Conservation (phyloP, 2,888 invertebrate genomes). For the Isoperla grammatica region DNA sequence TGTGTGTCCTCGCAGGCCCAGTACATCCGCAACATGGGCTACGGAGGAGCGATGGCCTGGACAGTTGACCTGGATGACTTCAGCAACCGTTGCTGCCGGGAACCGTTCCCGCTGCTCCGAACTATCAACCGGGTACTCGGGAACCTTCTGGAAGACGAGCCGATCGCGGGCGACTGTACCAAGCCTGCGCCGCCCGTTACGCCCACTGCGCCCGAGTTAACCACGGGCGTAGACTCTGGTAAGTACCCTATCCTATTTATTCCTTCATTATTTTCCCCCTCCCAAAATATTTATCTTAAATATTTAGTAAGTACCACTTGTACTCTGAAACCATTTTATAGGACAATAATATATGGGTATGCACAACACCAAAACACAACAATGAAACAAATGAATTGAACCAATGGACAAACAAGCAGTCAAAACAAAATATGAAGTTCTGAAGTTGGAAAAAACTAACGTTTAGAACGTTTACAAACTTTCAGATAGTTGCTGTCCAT, state of each 20-base stretch:
- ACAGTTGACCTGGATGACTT: constrained; percentile 86
- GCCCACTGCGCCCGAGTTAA: constrained; percentile 68
- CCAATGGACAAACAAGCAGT: no score
- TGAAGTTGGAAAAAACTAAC: no score
- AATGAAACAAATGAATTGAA: no score
- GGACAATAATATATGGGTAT: not conserved
- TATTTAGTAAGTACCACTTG: not conserved
- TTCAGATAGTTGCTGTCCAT: no score
- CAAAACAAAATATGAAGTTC: no score
- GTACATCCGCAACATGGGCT: constrained; percentile 65
- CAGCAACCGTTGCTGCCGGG: constrained; percentile 65
- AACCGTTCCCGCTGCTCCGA: constrained; percentile 69
- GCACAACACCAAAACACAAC: no score
- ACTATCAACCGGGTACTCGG: constrained; percentile 74
- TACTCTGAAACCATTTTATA: not conserved
- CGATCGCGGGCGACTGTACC: constrained; percentile 55
- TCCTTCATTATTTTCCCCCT: not conserved
- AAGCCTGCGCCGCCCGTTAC: constrained; percentile 67
- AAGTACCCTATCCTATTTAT: no score
- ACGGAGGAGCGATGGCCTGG: constrained; percentile 82
- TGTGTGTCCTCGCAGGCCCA: constrained; percentile 49
- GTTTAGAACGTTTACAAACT: no score
- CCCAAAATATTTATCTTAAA: not conserved
- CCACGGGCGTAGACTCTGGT: constrained; percentile 59
- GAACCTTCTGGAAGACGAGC: constrained; percentile 37